Evolutionary conservation across 2,888 invertebrate species (phyloP), one percentile per base, ranked within the genome.

Genomic region (Trachelus stipa): DNA sequence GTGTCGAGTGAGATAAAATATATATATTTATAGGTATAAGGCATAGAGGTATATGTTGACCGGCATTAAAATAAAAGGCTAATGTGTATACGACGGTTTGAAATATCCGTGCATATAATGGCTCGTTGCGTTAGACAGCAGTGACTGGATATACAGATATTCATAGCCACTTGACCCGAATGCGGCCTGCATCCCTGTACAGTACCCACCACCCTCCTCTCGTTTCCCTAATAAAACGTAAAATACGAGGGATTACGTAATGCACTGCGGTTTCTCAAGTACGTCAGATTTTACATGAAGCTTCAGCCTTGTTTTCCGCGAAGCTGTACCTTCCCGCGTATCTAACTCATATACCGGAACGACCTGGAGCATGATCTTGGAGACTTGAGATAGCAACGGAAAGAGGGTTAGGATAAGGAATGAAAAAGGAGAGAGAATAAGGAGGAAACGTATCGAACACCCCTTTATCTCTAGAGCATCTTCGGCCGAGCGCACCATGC

Each of bases 111-210:
- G 56, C 56, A 56, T 23, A 56, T 56, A 56, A 56, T 56, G 56
- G 23, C 23, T 56, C 56, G 56, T 75, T 71, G 40, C 37, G 56
- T 34, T 37, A 69, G 71, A 75, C 35, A 35, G 75, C 81, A 81
- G 80, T 85, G 79, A 81, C 84, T 85, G 84, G 81, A 85, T 84
- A 78, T 73, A 80, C 78, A 82, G 85, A 85, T 87, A 87, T 86
- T 87, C 85, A 85, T 87, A 87, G 86, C 82, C 84, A 85, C 83
- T 87, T 85, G 87, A 87, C 86, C 86, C 80, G 84, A 87, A 86
- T 87, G 81, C 23, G 56, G 23, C 56, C 56, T 56, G 56, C 82
- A 73, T 68, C 34, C 75, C 76, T 71, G 71, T 12, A 12, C 40
- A n/a, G 31, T 69, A 56, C 40, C 73, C 69, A 74, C 37, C 12